phyloP scores from a whole-genome alignment of 2,113 vertebrate genomes.

The Eleginops maclovinus region DNA sequence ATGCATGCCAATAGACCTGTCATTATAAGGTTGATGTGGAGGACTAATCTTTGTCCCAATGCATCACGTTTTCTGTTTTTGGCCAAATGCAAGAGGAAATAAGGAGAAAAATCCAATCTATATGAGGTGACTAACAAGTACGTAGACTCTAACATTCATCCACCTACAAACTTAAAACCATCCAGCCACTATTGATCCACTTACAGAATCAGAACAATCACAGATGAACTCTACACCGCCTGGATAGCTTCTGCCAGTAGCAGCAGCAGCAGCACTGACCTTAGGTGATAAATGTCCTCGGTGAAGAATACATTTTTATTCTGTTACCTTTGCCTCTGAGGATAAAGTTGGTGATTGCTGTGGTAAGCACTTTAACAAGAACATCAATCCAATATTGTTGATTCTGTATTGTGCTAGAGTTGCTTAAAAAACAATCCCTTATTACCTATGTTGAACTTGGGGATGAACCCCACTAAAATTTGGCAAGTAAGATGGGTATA shows the following conservation, averaged over 20 bases:
- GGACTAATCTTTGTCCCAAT: not conserved
- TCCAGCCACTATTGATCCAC: constrained; percentile 4
- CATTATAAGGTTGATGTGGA: constrained; percentile 18
- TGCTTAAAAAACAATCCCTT: not conserved
- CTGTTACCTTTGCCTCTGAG: not conserved
- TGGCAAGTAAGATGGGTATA: not conserved
- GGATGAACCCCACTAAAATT: not conserved
- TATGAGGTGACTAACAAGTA: constrained; percentile 8
- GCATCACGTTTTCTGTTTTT: not conserved
- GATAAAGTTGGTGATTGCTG: constrained; percentile 15
- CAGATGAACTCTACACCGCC: not conserved
- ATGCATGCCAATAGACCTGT: not conserved
- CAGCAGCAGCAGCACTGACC: constrained; percentile 25
- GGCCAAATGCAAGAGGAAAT: not conserved
- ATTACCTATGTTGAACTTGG: not conserved
- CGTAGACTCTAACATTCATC: not conserved
- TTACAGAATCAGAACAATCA: constrained; percentile 1
- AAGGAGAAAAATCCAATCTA: not conserved
- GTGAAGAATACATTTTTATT: not conserved
- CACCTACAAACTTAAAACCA: constrained; percentile 7
- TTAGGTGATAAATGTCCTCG: constrained; percentile 19
- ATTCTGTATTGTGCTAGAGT: not conserved
- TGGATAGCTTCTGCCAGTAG: not conserved
- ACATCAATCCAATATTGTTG: not conserved
- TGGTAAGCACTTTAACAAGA: not conserved